Evolutionary conservation across 2,797 vertebrate genomes (phyloP).

Genomic region (Paratrypauchen microcephalus): DNA sequence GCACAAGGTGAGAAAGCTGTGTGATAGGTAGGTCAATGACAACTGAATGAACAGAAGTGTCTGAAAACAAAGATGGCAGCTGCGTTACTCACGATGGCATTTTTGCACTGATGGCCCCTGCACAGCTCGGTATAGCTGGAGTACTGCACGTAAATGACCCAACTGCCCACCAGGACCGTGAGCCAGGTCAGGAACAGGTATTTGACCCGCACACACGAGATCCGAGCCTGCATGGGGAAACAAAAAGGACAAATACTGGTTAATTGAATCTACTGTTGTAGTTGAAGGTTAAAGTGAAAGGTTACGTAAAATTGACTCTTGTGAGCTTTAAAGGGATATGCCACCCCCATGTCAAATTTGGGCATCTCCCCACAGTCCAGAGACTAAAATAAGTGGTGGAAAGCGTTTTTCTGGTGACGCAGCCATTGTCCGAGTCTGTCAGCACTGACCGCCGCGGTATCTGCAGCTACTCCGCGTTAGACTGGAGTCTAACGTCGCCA

Average conservation of each 20-base stretch:
- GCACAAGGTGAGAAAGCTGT: neutral
- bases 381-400: no score
- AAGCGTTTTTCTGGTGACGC: no score
- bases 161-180: constrained; percentile 94
- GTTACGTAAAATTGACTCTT: no score
- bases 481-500: no score
- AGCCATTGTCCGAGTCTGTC: no score
- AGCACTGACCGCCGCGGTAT: no score
- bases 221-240: constrained; percentile 81
- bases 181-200: constrained; percentile 98
- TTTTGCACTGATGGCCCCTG: constrained; percentile 95
- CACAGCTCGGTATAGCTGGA: constrained; percentile 96
- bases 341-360: no score
- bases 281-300: no score
- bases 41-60: neutral
- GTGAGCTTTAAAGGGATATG: no score
- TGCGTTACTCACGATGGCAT: constrained; percentile 84
- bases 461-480: no score
- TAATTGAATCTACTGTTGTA: neutral
- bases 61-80: neutral
- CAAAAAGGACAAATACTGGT: neutral
- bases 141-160: constrained; percentile 96
- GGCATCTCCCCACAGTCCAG: no score
- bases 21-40: neutral
- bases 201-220: constrained; percentile 93